Conservation (phyloP, 30 jellyfish, hydroid and myxozoan species). For the Chironex yamaguchii region DNA sequence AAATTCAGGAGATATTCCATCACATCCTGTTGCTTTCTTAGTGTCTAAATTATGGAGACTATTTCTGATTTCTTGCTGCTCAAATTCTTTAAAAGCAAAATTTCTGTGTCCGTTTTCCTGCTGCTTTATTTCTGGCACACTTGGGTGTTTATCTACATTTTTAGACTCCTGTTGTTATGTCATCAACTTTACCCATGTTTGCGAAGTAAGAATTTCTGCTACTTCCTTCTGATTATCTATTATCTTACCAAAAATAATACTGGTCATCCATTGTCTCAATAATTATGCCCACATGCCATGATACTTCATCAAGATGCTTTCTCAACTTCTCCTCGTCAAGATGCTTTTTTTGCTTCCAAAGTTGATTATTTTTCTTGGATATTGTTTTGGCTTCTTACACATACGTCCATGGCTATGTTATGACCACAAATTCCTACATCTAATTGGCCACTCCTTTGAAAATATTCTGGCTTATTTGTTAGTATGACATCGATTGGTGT, state of each 20-base stretch:
- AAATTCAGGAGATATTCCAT: constrained; percentile 56
- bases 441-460: constrained; percentile 29
- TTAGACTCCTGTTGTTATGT: background rate
- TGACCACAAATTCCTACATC: constrained; percentile 13
- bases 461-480: constrained; percentile 14
- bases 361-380: background rate
- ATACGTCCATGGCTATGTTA: background rate
- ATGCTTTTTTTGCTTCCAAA: too few relatives aligned
- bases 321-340: too few relatives aligned
- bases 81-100: background rate
- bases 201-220: too few relatives aligned
- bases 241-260: too few relatives aligned
- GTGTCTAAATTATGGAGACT: constrained; percentile 23
- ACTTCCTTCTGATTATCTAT: too few relatives aligned
- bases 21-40: constrained; percentile 63
- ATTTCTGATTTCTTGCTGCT: constrained; percentile 1
- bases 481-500: constrained; percentile 23
- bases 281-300: too few relatives aligned
- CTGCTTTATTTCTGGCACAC: background rate
- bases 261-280: too few relatives aligned
- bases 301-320: too few relatives aligned
- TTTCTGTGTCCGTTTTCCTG: background rate
- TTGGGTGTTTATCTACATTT: background rate
- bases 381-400: constrained; percentile 3
- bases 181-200: background rate